Base-by-base conservation (phyloP, 2,888 invertebrate genomes). In the Argyresthia albistria region DNA sequence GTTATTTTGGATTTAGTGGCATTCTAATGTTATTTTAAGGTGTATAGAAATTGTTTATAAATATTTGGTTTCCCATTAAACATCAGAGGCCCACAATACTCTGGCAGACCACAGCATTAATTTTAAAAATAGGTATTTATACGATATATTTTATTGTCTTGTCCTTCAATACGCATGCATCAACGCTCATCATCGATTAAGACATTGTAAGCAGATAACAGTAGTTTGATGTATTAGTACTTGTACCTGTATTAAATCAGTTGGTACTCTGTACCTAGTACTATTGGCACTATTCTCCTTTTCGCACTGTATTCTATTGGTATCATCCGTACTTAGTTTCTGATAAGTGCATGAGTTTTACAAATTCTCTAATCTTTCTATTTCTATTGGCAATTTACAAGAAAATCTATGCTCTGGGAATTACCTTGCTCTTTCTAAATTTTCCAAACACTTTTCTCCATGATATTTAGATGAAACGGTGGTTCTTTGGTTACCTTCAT, bases 171-270 rank as follows among this genome's bases (percentile, higher is more conserved):
- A 8, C 12, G 50, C 50, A 50, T 50, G 50, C 50, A 43, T 43
- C 42, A 50, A 35, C 42, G n/a, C 10, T 43, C 45, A 45, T 43
- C 51, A 51, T 43, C 10, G 11, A 51, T 35, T 82, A 86, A 82
- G 70, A 76, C 86, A 86, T 86, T 66, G 76, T 86, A 84, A 66
- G 81, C 80, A 71, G 70, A 70, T 84, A 84, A 84, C 82, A 69
- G 46, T 77, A 81, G 78, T 46, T 46, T 46, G 46, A 25, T 46
- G 35, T 46, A 7, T 15, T 45, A 6, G 46, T 46, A 25, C 25
- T 25, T 2, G 35, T 11, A 4, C 16, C 25, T n/a, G n/a, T n/a
- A n/a, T 25, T 25, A 6, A 25, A 25, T 4, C 25, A 25, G 25
- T 25, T 39, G 39, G 9, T 39, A n/a, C 39, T 39, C 3, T 39